Conservation (phyloP, 1,140 invertebrate species). For the Apis florea region DNA sequence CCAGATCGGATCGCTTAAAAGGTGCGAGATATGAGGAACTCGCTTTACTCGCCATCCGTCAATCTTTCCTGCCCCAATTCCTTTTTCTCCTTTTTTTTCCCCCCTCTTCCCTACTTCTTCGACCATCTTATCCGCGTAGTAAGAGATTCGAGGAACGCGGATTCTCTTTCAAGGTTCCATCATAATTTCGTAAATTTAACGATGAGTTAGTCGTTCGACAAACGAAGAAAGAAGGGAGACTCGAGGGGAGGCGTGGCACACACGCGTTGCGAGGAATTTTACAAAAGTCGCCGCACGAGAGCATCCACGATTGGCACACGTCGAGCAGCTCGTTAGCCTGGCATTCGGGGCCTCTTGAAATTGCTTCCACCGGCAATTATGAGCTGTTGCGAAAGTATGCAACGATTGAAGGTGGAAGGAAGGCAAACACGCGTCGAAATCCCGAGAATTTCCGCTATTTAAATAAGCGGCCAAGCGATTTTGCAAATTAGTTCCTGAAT, state of each 20-base stretch:
- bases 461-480: neutral
- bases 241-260: too few relatives aligned
- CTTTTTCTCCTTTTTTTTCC: constrained; percentile 45
- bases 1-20: constrained; percentile 67
- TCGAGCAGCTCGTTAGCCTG: constrained; percentile 55
- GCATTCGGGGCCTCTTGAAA: constrained; percentile 49
- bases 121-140: too few relatives aligned
- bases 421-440: neutral
- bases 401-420: constrained; percentile 33
- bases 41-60: constrained; percentile 59
- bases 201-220: too few relatives aligned
- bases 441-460: neutral
- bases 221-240: neutral
- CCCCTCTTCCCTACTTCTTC: neutral
- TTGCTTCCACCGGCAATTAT: constrained; percentile 44
- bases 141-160: too few relatives aligned
- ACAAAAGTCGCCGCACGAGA: constrained; percentile 30
- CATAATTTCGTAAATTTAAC: too few relatives aligned
- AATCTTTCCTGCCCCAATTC: constrained; percentile 44
- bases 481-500: constrained; percentile 15
- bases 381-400: constrained; percentile 55
- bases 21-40: constrained; percentile 77
- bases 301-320: constrained; percentile 53
- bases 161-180: too few relatives aligned
- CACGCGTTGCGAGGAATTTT: constrained; percentile 22